phyloP scores from a whole-genome alignment of 1,140 invertebrate genomes.

The Berghia stephanieae region DNA sequence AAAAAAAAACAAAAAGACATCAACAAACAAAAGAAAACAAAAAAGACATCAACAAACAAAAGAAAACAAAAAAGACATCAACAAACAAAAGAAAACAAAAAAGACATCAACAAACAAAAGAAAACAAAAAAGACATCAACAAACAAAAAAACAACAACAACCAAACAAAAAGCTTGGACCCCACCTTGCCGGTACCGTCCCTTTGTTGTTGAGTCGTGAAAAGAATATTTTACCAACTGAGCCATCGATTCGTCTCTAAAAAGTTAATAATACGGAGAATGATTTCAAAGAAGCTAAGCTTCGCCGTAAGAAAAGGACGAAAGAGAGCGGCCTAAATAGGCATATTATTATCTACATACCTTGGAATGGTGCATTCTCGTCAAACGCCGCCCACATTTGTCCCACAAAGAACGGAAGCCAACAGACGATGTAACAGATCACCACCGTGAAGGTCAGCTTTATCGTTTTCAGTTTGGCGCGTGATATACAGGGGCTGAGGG shows the following conservation, averaged over 20 bases:
- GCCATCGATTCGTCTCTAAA: not conserved
- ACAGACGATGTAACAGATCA: slow-evolving; percentile 78
- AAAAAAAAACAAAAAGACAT: too few species aligned
- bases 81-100: too few species aligned
- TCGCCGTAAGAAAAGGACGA: not conserved
- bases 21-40: too few species aligned
- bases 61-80: too few species aligned
- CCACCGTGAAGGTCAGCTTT: slow-evolving; percentile 80
- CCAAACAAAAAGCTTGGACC: too few species aligned
- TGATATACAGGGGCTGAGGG: slow-evolving; percentile 42
- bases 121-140: too few species aligned
- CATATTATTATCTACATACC: slow-evolving; percentile 42
- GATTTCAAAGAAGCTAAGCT: not conserved
- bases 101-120: too few species aligned
- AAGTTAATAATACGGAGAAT: not conserved
- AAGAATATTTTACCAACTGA: not conserved
- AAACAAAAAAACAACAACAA: too few species aligned
- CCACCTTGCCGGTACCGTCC: too few species aligned
- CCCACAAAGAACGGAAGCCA: slow-evolving; percentile 76
- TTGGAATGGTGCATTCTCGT: slow-evolving; percentile 43
- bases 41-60: too few species aligned
- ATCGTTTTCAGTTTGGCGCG: slow-evolving; percentile 78
- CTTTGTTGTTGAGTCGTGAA: too few species aligned
- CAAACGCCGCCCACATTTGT: slow-evolving; percentile 65
- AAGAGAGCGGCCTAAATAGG: not conserved